phyloP scores from a whole-genome alignment of 1,140 invertebrate genomes.

The Drosophila guanche region DNA sequence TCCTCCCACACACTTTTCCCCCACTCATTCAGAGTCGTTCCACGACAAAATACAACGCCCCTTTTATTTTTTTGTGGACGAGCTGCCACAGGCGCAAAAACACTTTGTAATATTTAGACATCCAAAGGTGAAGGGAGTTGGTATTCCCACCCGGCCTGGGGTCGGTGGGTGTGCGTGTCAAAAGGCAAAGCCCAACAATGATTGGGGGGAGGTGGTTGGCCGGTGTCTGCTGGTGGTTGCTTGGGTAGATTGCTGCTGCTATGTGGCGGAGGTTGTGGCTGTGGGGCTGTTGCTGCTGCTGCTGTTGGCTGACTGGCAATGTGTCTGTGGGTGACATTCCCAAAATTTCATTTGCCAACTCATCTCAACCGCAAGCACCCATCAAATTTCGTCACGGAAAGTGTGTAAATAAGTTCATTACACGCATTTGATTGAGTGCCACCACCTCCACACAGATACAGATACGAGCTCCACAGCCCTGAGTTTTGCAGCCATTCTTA shows the following conservation, averaged over 20 bases:
- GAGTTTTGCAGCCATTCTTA: conserved; percentile 23
- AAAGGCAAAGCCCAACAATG: conserved; percentile 65
- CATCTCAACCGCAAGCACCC: conserved; percentile 45
- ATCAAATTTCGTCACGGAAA: conserved; percentile 74
- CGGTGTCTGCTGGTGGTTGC: conserved; percentile 28
- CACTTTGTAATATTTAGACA: conserved; percentile 75
- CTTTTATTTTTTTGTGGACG: conserved; percentile 38
- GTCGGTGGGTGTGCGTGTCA: conserved; percentile 49
- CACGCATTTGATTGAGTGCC: conserved; percentile 67
- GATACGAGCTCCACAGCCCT: not conserved
- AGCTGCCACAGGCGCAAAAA: conserved; percentile 69
- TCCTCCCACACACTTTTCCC: not conserved
- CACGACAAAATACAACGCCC: conserved; percentile 53
- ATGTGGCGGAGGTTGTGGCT: too few relatives aligned
- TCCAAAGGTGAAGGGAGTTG: conserved; percentile 18
- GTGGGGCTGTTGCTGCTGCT: too few relatives aligned
- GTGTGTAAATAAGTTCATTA: conserved; percentile 80
- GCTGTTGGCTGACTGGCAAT: not conserved
- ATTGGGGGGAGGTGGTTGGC: conserved; percentile 36
- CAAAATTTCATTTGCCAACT: conserved; percentile 67
- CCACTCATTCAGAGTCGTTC: not conserved
- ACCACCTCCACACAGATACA: not conserved
- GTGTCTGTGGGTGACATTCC: conserved; percentile 72
- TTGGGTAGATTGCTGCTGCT: conserved; percentile 11
- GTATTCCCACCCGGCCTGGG: conserved; percentile 7